Evolutionary conservation across 2,888 invertebrate species (phyloP), one percentile per base, ranked within the genome.

Genomic region (Drosophila birchii): DNA sequence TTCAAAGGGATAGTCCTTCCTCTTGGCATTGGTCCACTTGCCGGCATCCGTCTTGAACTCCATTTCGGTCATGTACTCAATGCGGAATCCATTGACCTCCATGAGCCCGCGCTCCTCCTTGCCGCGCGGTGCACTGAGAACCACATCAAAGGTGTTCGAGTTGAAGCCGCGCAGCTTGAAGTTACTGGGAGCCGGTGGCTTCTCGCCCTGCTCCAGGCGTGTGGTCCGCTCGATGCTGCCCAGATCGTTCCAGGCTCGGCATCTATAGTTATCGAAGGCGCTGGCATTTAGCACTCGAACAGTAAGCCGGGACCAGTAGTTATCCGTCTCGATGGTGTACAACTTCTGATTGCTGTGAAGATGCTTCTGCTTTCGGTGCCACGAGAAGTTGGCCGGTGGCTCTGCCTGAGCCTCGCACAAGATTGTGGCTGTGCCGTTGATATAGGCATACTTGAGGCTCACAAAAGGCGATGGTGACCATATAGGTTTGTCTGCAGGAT

Each of bases 351-450:
- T 90, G 83, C 82, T 85, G 67, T 90, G 87, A 69, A 92, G 63
- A 47, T 90, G 81, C 78, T 92, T 91, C 80, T 91, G 87, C 68
- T 90, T 87, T 61, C 91, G 91, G 60, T 86, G 89, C 94, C 94
- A 94, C 55, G 92, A 92, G 78, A 94, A 94, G 55, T 92, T 93
- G n/a, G 94, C 93, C 18, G 93, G 91, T 1, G 94, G 94, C 83
- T 94, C 94, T 7, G 94, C 94, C 72, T 93, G 92, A 59, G 93
- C 94, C 82, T 93, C 92, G 91, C 95, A 95, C 16, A 94, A 94
- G 68, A 95, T 92, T 88, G 94, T 94, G 4, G 93, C 94, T 36
- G 91, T 92, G 20, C 95, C 94, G 44, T 93, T 93, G 54, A 94
- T 80, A 58, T 92, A 93, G 9, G 91, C 92, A 55, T 91, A 92